Evolutionary conservation across 2,888 invertebrate species (phyloP), one percentile per base, ranked within the genome.

Genomic region (Lithophane semibrunnea): DNA sequence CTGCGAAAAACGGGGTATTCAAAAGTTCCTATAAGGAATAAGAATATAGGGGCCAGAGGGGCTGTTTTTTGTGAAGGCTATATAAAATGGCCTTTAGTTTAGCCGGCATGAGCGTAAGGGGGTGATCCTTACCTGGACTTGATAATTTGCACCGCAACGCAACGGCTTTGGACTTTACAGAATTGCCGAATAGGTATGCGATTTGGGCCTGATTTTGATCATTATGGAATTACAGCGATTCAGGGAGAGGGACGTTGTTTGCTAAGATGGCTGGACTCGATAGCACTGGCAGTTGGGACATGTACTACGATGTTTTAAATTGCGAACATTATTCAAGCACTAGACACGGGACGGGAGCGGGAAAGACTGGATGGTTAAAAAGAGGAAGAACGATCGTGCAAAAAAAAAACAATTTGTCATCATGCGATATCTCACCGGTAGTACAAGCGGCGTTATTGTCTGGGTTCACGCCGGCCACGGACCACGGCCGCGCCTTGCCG

Each of bases 401-500:
- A 76, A 75, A 44, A 72, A 61, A 21, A 67, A 60, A 60, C 13
- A 58, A 52, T 37, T 65, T 72, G 67, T 69, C n/a, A 42, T 64
- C 77, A 85, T 80, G 88, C 82, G 74, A 69, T 73, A 73, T 83
- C 90, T 95, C 92, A 96, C 96, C 96, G 92, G 96, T 96, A 90
- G 96, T 96, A 93, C 96, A 96, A 85, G 92, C 93, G 86, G 93
- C 92, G 90, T 88, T 91, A 91, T 90, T 92, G 91, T 96, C 96
- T 47, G 96, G 92, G 92, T 96, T 95, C 89, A 92, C 94, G 90
- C 96, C 96, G 85, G 96, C 96, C 90, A 96, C 96, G 82, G 96
- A 96, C 96, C 96, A 96, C 84, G 96, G 96, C 80, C 96, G 95
- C 93, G 96, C 96, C 93, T 95, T 95, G 92, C 95, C 96, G 82